Evolutionary conservation across 2,888 invertebrate species (phyloP).

Genomic region (Macrophya alboannulata): DNA sequence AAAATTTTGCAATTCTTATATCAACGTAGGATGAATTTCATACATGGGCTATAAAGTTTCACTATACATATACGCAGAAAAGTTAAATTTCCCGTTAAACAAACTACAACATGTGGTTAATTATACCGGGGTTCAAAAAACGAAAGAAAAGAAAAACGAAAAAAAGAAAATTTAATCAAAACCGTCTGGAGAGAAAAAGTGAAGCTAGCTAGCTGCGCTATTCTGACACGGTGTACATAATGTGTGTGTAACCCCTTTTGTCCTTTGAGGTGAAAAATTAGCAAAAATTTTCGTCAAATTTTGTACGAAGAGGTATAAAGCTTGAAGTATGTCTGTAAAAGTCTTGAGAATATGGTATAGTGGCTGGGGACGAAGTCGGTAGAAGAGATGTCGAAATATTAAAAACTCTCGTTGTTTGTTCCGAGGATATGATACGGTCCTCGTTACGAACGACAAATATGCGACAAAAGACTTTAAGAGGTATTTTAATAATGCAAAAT

Average conservation of each 20-base stretch:
- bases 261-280: constrained; percentile 18
- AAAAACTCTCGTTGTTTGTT: constrained; percentile 69
- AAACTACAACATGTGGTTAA: background rate
- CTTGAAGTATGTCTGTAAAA: background rate
- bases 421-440: constrained; percentile 69
- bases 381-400: constrained; percentile 67
- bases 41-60: no score
- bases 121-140: background rate
- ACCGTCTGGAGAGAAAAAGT: background rate
- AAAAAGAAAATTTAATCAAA: background rate
- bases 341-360: background rate
- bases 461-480: constrained; percentile 69
- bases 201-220: background rate
- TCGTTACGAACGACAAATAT: constrained; percentile 72
- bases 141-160: background rate
- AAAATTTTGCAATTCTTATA: background rate
- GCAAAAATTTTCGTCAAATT: background rate
- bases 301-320: background rate
- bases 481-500: constrained; percentile 66
- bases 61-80: no score
- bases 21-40: background rate
- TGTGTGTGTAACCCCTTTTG: background rate
- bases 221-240: background rate
- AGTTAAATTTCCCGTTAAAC: background rate
- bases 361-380: background rate